These are phyloP conservation scores for Cromileptes altivelis DNA, from an alignment of 2,113 vertebrate genomes.

Conservation along the genomic window DNA sequence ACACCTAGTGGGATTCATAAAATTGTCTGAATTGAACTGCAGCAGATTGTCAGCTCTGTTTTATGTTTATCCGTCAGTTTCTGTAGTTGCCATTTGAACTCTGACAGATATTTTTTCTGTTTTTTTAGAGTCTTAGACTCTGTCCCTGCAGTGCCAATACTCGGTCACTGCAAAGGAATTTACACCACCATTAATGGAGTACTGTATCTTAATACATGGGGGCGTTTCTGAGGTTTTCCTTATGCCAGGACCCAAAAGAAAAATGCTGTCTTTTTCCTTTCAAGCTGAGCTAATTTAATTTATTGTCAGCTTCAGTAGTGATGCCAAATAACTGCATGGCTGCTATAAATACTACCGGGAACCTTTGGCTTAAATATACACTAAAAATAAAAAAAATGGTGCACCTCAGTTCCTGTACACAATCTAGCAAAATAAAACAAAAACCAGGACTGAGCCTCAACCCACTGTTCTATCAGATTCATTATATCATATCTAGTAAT, in stretches of 20 bases:
- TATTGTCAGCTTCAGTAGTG: too few species aligned
- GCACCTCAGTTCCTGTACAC: too few species aligned
- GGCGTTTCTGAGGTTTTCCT: neutral
- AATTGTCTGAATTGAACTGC: neutral
- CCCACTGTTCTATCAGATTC: neutral
- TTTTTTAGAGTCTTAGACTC: neutral
- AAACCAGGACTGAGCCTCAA: neutral
- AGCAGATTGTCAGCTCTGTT: neutral
- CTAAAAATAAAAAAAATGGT: too few species aligned
- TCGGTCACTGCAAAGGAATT: conserved; percentile 25
- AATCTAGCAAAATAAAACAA: too few species aligned
- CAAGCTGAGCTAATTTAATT: neutral
- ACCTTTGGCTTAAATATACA: too few species aligned
- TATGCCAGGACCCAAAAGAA: neutral
- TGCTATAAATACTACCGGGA: too few species aligned
- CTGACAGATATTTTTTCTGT: conserved; percentile 7
- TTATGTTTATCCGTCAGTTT: neutral
- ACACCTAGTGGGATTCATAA: too few species aligned
- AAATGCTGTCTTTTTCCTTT: neutral
- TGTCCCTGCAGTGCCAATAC: neutral
- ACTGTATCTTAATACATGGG: neutral
- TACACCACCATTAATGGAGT: conserved; percentile 2
- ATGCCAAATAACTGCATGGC: too few species aligned
- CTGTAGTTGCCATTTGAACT: neutral
- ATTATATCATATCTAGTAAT: neutral